phyloP scores from a whole-genome alignment of 2,113 vertebrate genomes.

The Nycticebus coucang region DNA sequence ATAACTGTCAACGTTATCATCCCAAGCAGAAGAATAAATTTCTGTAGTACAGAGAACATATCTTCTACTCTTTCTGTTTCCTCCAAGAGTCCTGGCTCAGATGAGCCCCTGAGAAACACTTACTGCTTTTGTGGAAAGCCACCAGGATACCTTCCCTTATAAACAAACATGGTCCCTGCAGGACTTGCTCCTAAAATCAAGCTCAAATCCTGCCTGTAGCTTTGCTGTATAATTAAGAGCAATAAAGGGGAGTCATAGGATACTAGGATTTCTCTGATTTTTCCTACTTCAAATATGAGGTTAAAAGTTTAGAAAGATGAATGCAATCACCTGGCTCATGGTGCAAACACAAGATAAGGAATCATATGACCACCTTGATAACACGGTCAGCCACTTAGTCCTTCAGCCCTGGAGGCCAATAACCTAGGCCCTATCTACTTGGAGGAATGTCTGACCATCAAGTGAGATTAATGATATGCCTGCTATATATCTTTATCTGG shows the following conservation, averaged over 20 bases:
- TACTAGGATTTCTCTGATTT: background rate
- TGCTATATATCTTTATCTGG: no score
- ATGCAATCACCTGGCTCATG: background rate
- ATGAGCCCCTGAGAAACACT: background rate
- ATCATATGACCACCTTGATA: background rate
- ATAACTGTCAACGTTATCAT: background rate
- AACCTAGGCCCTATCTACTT: background rate
- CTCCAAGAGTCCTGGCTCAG: background rate
- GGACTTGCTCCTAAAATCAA: background rate
- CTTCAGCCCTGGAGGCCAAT: background rate
- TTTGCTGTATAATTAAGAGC: background rate
- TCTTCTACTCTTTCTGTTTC: background rate
- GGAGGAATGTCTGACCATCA: background rate
- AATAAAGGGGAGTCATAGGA: background rate
- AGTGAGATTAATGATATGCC: background rate
- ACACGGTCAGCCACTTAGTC: background rate
- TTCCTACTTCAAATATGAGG: background rate
- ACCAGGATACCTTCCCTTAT: background rate
- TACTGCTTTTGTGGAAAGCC: background rate
- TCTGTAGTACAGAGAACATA: background rate
- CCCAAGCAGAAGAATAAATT: background rate
- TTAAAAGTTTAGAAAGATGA: background rate
- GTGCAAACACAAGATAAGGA: background rate
- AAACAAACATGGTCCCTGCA: background rate
- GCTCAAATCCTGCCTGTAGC: background rate